Base-by-base conservation (phyloP, 2,888 invertebrate species). In the Dorcus hopei region DNA sequence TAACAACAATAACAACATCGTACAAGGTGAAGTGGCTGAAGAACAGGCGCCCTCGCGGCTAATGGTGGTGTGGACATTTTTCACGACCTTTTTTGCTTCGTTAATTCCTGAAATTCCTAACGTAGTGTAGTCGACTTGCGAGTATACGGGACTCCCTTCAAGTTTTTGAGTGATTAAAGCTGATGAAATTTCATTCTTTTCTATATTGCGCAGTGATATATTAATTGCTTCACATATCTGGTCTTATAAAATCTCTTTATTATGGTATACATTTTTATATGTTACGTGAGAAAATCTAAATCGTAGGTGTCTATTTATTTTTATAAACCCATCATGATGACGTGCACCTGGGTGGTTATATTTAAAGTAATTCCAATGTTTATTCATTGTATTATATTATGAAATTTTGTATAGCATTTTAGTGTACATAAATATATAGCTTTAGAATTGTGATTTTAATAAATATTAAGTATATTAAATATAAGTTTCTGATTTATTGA, bases 61-160 rank as follows among this genome's bases (percentile, higher is more conserved):
- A 62, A 87, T 89, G 48, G 84, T 93, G 16, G 86, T 91, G 19
- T 93, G 93, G 89, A 93, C 93, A 73, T 93, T 97, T 77, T 87
- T 97, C 67, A 87, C 93, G 1, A 91, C 95, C 2, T 97, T 97
- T 80, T 95, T 97, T 76, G 88, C 95, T 8, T 97, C 97, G 0
- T 82, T 98, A 55, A 88, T 97, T 76, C 97, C 97, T 0, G 95
- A 96, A 73, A 89, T 91, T 65, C 94, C 90, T 55, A 83, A 84
- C 69, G 82, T 83, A 61, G 78, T 83, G 65, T 83, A 81, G 59
- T 52, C 47, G 33, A 16, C 19, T 39, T 59, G 41, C 48, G 45
- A 52, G 42, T 52, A 52, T 52, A 38, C 33, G 26, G 47, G 33
- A 55, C 47, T 52, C 54, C 51, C 54, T 52, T 59, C 52, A 52